Evolutionary conservation across 2,797 vertebrate species (phyloP).

Genomic region (Eulemur albifrons): DNA sequence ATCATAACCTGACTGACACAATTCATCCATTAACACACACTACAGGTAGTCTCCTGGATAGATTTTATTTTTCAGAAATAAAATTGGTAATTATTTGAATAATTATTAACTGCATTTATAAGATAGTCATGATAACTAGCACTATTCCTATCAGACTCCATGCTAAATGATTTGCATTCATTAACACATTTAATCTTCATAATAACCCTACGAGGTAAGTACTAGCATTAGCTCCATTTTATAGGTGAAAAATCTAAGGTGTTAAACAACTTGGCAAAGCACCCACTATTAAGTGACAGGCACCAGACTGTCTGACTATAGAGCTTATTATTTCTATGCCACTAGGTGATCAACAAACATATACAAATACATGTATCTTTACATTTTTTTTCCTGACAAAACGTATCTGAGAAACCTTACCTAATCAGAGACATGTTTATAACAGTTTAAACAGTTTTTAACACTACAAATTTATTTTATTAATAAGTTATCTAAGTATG

Average conservation of each 20-base stretch:
- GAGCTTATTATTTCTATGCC: not conserved
- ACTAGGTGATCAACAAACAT: not conserved
- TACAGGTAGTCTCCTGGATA: not conserved
- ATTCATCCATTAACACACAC: not conserved
- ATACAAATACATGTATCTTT: constrained; percentile 54
- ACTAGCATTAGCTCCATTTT: not conserved
- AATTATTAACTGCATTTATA: constrained; percentile 11
- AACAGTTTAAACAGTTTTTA: not conserved
- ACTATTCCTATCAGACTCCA: not conserved
- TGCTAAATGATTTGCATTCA: not conserved
- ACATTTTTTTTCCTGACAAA: constrained; percentile 50
- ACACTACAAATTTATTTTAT: not conserved
- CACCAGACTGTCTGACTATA: not conserved
- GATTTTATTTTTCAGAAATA: not conserved
- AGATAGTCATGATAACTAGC: not conserved
- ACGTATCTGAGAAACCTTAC: not conserved
- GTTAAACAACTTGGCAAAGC: constrained; percentile 69
- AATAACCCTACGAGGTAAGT: not conserved
- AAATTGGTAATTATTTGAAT: not conserved
- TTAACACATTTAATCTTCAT: not conserved
- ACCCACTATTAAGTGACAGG: not conserved
- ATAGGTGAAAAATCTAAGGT: not conserved
- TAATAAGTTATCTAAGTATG: not conserved
- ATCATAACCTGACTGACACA: not conserved
- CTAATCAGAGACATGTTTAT: constrained; percentile 5